phyloP scores from a whole-genome alignment of 2,797 vertebrate genomes.

The Scolopax bukidnonensis region DNA sequence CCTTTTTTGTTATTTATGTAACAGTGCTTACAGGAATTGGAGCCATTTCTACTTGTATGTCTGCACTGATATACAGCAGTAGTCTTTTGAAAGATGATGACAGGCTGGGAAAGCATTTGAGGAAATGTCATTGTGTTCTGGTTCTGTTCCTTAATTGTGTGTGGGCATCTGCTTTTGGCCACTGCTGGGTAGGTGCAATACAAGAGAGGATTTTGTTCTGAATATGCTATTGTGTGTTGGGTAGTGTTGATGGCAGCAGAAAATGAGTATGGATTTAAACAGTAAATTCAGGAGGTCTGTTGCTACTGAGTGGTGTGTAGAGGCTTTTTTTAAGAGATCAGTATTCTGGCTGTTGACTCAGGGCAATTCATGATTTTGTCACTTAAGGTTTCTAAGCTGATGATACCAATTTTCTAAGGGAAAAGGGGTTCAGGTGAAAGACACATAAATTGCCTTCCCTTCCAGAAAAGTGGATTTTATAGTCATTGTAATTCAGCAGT shows the following conservation, averaged over 20 bases:
- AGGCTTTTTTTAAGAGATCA: not conserved
- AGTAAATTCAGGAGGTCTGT: not conserved
- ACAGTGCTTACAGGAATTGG: not conserved
- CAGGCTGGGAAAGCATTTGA: not conserved
- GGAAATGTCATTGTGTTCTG: not conserved
- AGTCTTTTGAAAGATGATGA: not conserved
- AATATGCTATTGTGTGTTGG: fast-evolving
- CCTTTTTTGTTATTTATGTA: not conserved
- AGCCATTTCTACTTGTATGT: not conserved
- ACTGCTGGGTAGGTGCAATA: not conserved
- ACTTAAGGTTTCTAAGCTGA: not conserved
- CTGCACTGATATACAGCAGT: not conserved
- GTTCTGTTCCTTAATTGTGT: not conserved
- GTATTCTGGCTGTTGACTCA: not conserved
- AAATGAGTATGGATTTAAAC: not conserved
- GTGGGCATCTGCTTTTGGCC: not conserved
- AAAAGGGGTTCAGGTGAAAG: not conserved
- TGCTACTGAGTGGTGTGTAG: not conserved
- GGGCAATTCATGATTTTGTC: not conserved
- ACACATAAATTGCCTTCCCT: not conserved
- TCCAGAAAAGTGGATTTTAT: slow-evolving; percentile 8
- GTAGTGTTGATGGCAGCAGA: not conserved
- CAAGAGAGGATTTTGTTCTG: not conserved
- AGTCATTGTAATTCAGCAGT: not conserved
- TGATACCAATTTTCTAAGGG: not conserved